Evolutionary conservation across 2,888 invertebrate species (phyloP).

Genomic region (Noctua pronuba): DNA sequence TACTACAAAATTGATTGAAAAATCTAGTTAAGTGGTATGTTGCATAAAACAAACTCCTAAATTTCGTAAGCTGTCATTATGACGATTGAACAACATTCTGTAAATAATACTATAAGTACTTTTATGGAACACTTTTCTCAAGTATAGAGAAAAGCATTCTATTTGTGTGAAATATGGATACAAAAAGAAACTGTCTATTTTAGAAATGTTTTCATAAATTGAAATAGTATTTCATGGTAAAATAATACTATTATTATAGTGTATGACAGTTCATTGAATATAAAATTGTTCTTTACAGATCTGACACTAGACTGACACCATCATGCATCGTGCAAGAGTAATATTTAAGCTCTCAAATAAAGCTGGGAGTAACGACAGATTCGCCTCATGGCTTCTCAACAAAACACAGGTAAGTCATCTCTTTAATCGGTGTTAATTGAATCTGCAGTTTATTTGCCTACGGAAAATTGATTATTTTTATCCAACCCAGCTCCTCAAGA

Average conservation of each 20-base stretch:
- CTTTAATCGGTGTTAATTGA: background rate
- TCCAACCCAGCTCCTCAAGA: background rate
- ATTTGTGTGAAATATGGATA: background rate
- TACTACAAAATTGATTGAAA: background rate
- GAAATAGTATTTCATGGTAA: background rate
- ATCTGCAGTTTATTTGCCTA: background rate
- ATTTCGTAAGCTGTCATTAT: background rate
- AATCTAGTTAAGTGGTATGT: background rate
- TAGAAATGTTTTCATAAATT: background rate
- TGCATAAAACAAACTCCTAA: background rate
- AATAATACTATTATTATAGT: background rate
- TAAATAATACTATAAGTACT: background rate
- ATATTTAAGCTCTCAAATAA: conserved; percentile 92
- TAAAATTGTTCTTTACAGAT: conserved; percentile 73
- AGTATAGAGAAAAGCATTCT: background rate
- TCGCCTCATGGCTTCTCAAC: conserved; percentile 95
- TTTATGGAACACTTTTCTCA: background rate
- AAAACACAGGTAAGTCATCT: conserved; percentile 88
- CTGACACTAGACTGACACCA: conserved; percentile 74
- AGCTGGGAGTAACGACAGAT: conserved; percentile 92
- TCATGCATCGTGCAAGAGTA: conserved; percentile 95
- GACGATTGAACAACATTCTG: background rate
- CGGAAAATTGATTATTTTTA: too few species aligned
- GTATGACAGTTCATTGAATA: background rate
- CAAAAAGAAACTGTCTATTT: background rate